Evolutionary conservation across 2,888 invertebrate species (phyloP), one percentile per base, ranked within the genome.

Genomic region (Orchesellides sinensis): DNA sequence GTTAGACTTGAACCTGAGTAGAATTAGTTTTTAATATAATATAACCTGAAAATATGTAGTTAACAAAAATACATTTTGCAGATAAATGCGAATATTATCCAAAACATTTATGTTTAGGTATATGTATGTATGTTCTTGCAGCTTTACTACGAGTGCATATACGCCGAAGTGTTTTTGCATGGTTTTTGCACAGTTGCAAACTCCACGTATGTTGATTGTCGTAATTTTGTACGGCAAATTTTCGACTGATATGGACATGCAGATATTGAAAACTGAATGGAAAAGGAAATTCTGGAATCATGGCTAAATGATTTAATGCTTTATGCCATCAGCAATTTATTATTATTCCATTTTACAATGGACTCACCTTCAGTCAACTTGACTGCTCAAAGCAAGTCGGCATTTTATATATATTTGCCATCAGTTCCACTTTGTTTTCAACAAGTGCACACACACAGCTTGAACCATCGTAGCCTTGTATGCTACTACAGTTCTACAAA

Each of bases 241-340:
- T 32, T 32, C 29, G 69, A 72, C 79, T 40, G 66, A 79, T 72
- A 79, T 72, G 79, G 79, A 29, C 79, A 79, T 72, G 59, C 59
- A 45, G 61, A 59, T 69, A 78, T 69, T 70, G 77, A 56, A 78
- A 69, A 61, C 14, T 75, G 47, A 68, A 69, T 75, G 75, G 75
- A 68, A 78, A 79, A 73, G 72, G 65, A 80, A 59, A 70, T 27
- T 73, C 72, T 80, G 80, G 78, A 78, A 40, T 70, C 45, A 65
- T 80, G 80, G 52, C 45, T 40, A 49, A 74, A 81, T 81, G 81
- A 81, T 81, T 81, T 81, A 81, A 74, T 81, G 74, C 40, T 68
- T 56, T 17, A 14, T 74, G 81, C 81, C 81, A 74, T 59, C 74
- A 73, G 81, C 81, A 45, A 81, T 81, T 81, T 81, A 66, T 74